Percentiles rank a stretch among this genome's conserved stretches.
Evolutionary conservation across 1,140 invertebrate species (phyloP).

Genomic region (Daktulosphaira vitifoliae): DNA sequence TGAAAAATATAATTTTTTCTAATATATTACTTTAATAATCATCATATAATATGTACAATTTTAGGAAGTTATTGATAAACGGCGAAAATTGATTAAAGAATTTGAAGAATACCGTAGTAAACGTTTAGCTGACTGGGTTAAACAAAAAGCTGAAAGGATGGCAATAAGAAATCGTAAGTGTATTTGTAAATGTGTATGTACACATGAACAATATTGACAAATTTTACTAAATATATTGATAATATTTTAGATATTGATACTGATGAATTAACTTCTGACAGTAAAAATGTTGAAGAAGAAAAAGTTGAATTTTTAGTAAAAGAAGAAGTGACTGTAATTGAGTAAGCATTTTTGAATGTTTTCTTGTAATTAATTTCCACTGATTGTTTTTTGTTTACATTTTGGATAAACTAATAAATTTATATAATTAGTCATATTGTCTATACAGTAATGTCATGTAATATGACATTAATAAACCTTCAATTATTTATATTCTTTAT

Average conservation of each 20-base stretch:
- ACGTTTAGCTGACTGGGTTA: constrained; percentile 63
- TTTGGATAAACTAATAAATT: constrained; percentile 1
- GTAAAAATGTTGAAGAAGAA: constrained; percentile 86
- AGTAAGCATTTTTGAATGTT: constrained; percentile 43
- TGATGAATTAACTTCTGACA: constrained; percentile 76
- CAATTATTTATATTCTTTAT: neutral
- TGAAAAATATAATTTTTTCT: constrained; percentile 9
- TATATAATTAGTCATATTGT: neutral
- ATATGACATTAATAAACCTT: neutral
- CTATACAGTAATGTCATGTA: neutral
- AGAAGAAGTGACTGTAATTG: constrained; percentile 79
- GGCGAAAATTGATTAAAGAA: constrained; percentile 77
- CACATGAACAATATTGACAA: too few relatives aligned
- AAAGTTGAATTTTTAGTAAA: constrained; percentile 95
- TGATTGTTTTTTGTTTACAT: constrained; percentile 10
- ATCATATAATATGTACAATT: neutral
- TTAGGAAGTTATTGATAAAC: constrained; percentile 86
- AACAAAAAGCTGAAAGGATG: constrained; percentile 67
- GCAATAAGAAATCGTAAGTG: constrained; percentile 77
- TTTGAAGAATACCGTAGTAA: constrained; percentile 73
- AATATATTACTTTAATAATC: too few relatives aligned
- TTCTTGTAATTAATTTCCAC: constrained; percentile 7
- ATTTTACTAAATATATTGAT: too few relatives aligned
- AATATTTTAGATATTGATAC: constrained; percentile 94
- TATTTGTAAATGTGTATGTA: constrained; percentile 26